A percentile compares a stretch with the other conserved stretches of the same genome.
Conservation (phyloP, 2,888 invertebrate genomes). For the Epirrhoe tristata region DNA sequence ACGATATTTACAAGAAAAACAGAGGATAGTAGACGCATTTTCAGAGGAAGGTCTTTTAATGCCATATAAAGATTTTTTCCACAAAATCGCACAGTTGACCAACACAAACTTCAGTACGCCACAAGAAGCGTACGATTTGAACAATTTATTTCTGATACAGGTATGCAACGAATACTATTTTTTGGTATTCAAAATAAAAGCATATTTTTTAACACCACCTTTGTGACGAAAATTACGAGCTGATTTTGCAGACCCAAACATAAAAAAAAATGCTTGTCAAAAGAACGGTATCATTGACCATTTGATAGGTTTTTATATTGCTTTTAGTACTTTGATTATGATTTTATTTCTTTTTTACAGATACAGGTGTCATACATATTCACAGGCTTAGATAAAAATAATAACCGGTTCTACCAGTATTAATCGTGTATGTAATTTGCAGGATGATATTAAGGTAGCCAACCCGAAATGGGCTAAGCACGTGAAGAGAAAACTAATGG, state of each 20-base stretch:
- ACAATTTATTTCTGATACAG: slow-evolving; percentile 80
- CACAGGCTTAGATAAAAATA: neutral
- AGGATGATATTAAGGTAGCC: slow-evolving; percentile 80
- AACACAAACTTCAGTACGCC: slow-evolving; percentile 80
- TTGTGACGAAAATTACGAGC: neutral
- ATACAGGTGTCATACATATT: neutral
- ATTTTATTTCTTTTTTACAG: neutral
- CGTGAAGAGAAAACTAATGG: slow-evolving; percentile 81
- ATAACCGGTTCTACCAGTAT: slow-evolving; percentile 8
- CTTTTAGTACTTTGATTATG: neutral
- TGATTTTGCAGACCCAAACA: neutral
- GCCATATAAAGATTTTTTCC: slow-evolving; percentile 75
- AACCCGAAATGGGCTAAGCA: slow-evolving; percentile 85
- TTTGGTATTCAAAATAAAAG: neutral
- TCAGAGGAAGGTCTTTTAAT: slow-evolving; percentile 71
- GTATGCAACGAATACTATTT: slow-evolving; percentile 47
- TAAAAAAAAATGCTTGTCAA: neutral
- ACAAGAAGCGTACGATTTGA: slow-evolving; percentile 75
- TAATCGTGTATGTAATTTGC: slow-evolving; percentile 23
- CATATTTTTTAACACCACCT: neutral
- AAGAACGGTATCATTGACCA: neutral
- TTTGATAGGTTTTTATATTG: neutral
- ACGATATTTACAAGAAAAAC: slow-evolving; percentile 75
- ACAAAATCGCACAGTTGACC: slow-evolving; percentile 77
- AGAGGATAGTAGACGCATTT: slow-evolving; percentile 72